These are phyloP conservation scores for Fragum sueziense DNA, from an alignment of 2,888 invertebrate genomes.

Conservation along the genomic window DNA sequence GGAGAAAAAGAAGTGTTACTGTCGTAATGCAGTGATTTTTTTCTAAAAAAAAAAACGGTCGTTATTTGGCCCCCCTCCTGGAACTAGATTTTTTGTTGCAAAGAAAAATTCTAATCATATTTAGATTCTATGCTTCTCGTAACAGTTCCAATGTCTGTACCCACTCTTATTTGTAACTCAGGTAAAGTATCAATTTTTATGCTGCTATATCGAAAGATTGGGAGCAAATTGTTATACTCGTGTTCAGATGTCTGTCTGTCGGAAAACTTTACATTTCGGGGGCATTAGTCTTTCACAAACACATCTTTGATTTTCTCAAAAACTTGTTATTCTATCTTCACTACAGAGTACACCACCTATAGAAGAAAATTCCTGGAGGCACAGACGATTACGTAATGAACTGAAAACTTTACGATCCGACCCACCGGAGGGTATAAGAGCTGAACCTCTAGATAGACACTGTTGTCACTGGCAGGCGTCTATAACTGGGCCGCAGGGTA, in stretches of 20 bases:
- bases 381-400: slow-evolving; percentile 91
- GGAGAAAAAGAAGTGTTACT: no score
- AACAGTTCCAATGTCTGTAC: no score
- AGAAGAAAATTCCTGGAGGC: slow-evolving; percentile 90
- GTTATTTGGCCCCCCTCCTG: no score
- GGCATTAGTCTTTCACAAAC: background rate
- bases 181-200: background rate
- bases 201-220: no score
- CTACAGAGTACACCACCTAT: slow-evolving; percentile 83
- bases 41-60: no score
- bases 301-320: background rate
- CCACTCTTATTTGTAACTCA: no score
- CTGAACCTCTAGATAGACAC: slow-evolving; percentile 90
- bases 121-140: no score
- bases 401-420: slow-evolving; percentile 85
- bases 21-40: no score
- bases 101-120: no score
- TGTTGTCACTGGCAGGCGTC: slow-evolving; percentile 97
- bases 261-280: background rate
- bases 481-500: slow-evolving; percentile 94
- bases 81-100: no score
- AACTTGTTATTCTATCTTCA: slow-evolving; percentile 1
- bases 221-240: no score
- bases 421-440: slow-evolving; percentile 93
- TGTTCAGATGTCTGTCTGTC: no score